Percentiles rank a stretch among this genome's conserved stretches.
Conservation (phyloP, 2,113 vertebrate genomes). For the Ariopsis seemanni region DNA sequence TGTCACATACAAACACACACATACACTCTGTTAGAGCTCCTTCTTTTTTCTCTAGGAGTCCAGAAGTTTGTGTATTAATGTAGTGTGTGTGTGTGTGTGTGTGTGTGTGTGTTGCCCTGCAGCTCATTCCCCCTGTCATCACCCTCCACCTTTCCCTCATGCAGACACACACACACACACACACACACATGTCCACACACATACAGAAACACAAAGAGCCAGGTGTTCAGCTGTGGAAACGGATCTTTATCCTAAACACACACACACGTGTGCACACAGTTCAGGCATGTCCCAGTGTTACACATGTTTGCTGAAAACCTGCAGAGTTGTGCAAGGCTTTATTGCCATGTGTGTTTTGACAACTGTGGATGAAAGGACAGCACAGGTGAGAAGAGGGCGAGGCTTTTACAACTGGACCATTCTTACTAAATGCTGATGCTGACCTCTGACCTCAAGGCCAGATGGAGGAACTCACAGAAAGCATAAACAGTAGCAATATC, state of each 20-base stretch:
- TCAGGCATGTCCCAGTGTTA: conserved; percentile 40
- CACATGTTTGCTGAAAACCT: conserved; percentile 49
- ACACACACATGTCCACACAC: conserved; percentile 4
- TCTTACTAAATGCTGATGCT: conserved; percentile 45
- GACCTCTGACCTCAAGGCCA: conserved; percentile 41
- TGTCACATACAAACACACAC: conserved; percentile 26
- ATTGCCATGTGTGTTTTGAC: conserved; percentile 47
- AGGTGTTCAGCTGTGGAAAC: conserved; percentile 51
- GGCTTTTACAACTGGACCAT: conserved; percentile 28
- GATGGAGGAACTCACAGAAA: conserved; percentile 35
- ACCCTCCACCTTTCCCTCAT: conserved; percentile 53
- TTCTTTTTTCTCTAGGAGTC: neutral
- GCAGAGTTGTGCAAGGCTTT: conserved; percentile 37
- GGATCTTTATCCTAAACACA: conserved; percentile 15
- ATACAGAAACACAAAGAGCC: conserved; percentile 48
- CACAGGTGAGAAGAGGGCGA: conserved; percentile 19
- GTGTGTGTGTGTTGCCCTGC: conserved; percentile 41
- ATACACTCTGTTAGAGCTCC: neutral
- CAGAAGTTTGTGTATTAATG: neutral
- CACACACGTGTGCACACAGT: conserved; percentile 30
- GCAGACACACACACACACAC: neutral
- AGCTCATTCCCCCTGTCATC: conserved; percentile 63
- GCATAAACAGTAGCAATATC: conserved; percentile 13
- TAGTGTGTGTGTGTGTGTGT: neutral
- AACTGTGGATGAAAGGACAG: conserved; percentile 41